phyloP scores from a whole-genome alignment of 2,888 invertebrate genomes.

The Branchellion lobata region DNA sequence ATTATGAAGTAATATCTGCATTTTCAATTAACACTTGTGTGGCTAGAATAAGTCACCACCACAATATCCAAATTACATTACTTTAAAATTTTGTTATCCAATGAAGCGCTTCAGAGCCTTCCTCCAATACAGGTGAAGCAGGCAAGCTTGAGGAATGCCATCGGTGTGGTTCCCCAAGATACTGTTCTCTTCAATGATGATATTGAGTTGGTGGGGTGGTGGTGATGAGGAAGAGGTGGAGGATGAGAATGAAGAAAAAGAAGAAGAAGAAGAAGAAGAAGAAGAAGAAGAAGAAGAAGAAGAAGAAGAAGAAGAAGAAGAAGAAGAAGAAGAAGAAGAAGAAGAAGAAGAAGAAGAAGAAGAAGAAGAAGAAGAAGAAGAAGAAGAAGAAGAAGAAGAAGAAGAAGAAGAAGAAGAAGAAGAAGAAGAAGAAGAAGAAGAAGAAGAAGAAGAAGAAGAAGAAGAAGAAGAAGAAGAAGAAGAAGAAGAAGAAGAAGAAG shows the following conservation, averaged over 20 bases:
- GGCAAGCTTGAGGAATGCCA: slow-evolving; percentile 62
- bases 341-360: slow-evolving; percentile 27
- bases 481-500: slow-evolving; percentile 6
- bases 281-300: neutral
- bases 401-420: neutral
- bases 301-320: slow-evolving; percentile 9
- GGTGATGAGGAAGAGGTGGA: slow-evolving; percentile 28
- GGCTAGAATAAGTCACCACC: too few relatives aligned
- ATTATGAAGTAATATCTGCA: too few relatives aligned
- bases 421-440: slow-evolving; percentile 5
- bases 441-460: too few relatives aligned
- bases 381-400: neutral
- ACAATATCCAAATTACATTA: too few relatives aligned
- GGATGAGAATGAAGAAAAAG: slow-evolving; percentile 10
- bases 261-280: neutral
- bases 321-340: too few relatives aligned
- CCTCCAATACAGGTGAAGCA: slow-evolving; percentile 62
- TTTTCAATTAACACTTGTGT: neutral
- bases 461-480: slow-evolving; percentile 25
- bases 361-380: slow-evolving; percentile 13
- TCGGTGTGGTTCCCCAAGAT: slow-evolving; percentile 70
- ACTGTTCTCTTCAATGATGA: slow-evolving; percentile 91
- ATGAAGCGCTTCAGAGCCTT: too few relatives aligned
- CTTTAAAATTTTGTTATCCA: too few relatives aligned
- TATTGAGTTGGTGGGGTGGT: slow-evolving; percentile 68